Evolutionary conservation across 2,888 invertebrate genomes (phyloP).

Genomic region (Troides aeacus): DNA sequence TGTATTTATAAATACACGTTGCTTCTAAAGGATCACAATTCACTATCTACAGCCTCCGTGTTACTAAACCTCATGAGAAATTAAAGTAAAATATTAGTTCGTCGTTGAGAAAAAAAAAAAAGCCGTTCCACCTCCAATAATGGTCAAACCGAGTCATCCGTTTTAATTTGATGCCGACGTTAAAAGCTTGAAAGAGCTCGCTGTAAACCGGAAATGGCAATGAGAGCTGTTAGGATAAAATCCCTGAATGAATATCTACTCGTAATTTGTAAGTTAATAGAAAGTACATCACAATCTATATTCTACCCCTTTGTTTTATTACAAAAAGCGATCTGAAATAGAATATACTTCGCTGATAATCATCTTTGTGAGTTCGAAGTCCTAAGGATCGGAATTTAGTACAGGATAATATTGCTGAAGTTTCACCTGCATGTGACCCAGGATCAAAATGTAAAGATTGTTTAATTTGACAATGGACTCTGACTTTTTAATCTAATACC

Average conservation of each 20-base stretch:
- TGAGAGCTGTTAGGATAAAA: constrained; percentile 18
- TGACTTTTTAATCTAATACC: too few species aligned
- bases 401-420: too few species aligned
- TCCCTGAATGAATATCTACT: constrained; percentile 5
- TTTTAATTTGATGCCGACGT: constrained; percentile 18
- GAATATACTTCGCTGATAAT: background rate
- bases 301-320: background rate
- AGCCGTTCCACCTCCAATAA: background rate
- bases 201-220: constrained; percentile 11
- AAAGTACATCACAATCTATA: background rate
- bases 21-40: too few species aligned
- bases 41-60: too few species aligned
- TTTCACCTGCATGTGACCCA: too few species aligned
- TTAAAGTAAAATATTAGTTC: too few species aligned
- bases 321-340: background rate
- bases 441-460: too few species aligned
- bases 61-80: too few species aligned
- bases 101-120: background rate
- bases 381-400: too few species aligned
- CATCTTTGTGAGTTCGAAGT: background rate
- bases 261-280: constrained; percentile 3
- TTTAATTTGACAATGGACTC: too few species aligned
- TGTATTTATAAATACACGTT: too few species aligned
- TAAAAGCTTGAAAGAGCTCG: constrained; percentile 10
- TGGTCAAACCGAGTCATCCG: constrained; percentile 4